These are phyloP conservation scores for Trachymyrmex septentrionalis DNA, from an alignment of 1,140 invertebrate species.

Conservation along the genomic window DNA sequence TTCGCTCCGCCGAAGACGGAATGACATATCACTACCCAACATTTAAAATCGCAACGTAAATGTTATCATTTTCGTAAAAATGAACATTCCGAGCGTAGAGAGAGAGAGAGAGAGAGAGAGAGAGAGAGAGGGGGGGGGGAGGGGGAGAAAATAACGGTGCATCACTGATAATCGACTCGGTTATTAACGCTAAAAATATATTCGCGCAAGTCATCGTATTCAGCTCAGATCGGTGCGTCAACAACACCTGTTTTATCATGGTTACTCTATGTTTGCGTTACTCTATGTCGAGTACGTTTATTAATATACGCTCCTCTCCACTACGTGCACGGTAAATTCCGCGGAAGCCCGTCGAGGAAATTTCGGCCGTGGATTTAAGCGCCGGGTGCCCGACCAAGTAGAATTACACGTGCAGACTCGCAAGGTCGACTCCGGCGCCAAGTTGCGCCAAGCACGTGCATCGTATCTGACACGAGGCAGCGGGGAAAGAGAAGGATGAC, in stretches of 20 bases:
- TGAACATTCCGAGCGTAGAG: background rate
- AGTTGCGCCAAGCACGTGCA: background rate
- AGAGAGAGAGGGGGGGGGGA: background rate
- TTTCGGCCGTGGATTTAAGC: background rate
- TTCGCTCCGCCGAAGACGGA: background rate
- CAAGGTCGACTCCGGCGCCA: background rate
- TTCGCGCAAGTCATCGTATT: background rate
- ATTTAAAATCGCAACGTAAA: background rate
- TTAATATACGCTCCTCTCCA: conserved; percentile 6
- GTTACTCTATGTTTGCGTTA: no score
- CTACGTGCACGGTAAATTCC: conserved; percentile 9
- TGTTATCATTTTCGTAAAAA: background rate
- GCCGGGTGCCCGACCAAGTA: background rate
- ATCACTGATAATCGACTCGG: background rate
- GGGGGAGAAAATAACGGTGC: background rate
- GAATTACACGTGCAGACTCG: background rate
- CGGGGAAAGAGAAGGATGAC: background rate
- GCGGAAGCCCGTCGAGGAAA: background rate
- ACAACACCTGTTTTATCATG: conserved; percentile 9
- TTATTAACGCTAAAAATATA: conserved; percentile 23
- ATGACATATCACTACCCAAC: background rate
- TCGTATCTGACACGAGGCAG: background rate
- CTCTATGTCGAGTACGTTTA: background rate
- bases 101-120: background rate
- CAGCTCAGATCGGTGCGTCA: background rate